Percentiles rank a stretch among this genome's conserved stretches.
These are phyloP conservation scores for Rotaria socialis DNA, from an alignment of 2,888 invertebrate species.

Conservation along the genomic window DNA sequence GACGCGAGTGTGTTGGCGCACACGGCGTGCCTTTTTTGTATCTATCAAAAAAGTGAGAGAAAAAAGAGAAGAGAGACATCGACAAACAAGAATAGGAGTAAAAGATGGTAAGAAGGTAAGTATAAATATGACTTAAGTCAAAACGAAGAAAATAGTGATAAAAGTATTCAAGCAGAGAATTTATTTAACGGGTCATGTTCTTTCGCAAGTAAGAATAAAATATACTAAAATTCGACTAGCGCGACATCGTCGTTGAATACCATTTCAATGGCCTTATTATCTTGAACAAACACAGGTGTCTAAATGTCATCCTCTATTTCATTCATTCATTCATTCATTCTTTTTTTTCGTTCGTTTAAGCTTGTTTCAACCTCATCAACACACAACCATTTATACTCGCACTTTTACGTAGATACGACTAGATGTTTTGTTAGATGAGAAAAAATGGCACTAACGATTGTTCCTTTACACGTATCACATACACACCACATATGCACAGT, in stretches of 20 bases:
- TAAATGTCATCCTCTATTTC: conserved; percentile 23
- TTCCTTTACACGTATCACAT: not conserved
- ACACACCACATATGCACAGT: not conserved
- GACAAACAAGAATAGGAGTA: conserved; percentile 10
- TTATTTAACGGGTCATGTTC: not conserved
- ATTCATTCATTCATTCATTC: not conserved
- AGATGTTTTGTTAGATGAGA: not conserved
- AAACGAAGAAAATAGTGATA: not conserved
- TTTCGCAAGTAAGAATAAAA: not conserved
- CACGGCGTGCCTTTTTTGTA: conserved; percentile 20
- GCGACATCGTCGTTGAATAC: not conserved
- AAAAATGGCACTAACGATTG: not conserved
- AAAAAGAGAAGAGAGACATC: not conserved
- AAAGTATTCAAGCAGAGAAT: not conserved
- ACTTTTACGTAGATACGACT: not conserved
- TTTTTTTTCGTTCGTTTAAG: not conserved
- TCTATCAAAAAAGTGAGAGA: conserved; percentile 25
- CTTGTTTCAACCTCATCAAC: not conserved
- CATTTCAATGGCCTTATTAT: not conserved
- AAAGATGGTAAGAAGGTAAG: conserved; percentile 27
- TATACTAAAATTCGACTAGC: not conserved
- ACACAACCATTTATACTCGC: not conserved
- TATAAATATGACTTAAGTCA: not conserved
- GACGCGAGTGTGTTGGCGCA: conserved; percentile 15
- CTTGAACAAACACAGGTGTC: conserved; percentile 36